These are phyloP conservation scores for Melanocharis versteri DNA, from an alignment of 2,113 vertebrate genomes.

Conservation along the genomic window DNA sequence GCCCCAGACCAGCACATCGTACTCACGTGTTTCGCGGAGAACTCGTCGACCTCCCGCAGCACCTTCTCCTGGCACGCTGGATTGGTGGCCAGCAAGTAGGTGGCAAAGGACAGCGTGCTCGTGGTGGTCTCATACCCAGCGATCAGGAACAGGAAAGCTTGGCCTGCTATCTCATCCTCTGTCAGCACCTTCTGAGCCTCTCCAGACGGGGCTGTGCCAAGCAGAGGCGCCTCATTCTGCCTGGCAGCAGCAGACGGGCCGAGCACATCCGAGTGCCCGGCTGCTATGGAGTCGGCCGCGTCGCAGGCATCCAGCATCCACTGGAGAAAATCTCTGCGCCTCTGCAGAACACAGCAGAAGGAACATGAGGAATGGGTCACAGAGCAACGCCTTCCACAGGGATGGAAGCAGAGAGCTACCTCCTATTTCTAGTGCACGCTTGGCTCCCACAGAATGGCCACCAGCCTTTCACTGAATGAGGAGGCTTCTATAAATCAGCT, in stretches of 20 bases:
- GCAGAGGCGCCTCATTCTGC: neutral
- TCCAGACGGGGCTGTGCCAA: neutral
- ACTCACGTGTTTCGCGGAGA: constrained; percentile 84
- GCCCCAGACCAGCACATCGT: neutral
- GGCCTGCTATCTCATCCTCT: constrained; percentile 88
- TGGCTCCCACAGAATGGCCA: neutral
- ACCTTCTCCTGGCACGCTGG: constrained; percentile 82
- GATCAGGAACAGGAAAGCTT: constrained; percentile 88
- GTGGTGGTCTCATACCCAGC: constrained; percentile 90
- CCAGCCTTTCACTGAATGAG: fast-evolving
- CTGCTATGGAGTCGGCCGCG: constrained; percentile 18
- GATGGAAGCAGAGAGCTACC: neutral
- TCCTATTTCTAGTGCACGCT: neutral
- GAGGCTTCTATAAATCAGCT: neutral
- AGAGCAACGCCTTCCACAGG: neutral
- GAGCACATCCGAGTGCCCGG: constrained; percentile 68
- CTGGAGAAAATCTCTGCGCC: constrained; percentile 91
- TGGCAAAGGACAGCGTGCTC: constrained; percentile 83
- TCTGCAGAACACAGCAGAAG: constrained; percentile 64
- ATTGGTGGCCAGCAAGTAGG: constrained; percentile 87
- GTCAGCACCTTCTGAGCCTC: constrained; percentile 69
- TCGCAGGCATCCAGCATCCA: constrained; percentile 82
- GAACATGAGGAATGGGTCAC: neutral
- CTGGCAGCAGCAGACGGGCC: constrained; percentile 32
- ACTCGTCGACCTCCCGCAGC: constrained; percentile 83